Conservation (phyloP, 2,113 vertebrate species). For the Camelus dromedarius region DNA sequence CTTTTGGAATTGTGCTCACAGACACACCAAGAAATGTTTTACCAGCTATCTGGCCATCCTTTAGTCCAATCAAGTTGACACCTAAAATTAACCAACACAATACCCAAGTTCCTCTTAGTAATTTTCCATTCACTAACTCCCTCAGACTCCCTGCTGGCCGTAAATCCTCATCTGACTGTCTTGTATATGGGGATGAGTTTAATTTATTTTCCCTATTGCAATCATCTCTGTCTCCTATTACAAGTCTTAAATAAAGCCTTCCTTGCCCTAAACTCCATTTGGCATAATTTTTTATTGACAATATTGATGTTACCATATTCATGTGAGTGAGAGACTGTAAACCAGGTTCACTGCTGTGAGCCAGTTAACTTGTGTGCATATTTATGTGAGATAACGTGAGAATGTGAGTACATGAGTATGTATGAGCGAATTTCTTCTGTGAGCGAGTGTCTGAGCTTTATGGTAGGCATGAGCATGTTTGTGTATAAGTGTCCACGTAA, state of each 20-base stretch:
- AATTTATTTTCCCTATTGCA: not conserved
- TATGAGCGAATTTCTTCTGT: not conserved
- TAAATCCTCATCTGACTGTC: not conserved
- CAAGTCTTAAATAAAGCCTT: not conserved
- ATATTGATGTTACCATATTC: not conserved
- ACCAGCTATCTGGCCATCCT: not conserved
- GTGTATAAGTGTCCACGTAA: not conserved
- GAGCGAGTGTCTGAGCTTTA: not conserved
- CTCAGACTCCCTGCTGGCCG: not conserved
- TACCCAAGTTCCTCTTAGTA: not conserved
- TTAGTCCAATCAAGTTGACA: not conserved
- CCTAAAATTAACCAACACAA: not conserved
- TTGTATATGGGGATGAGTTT: not conserved
- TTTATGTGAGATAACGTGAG: not conserved
- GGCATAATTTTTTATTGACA: not conserved
- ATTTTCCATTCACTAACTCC: not conserved
- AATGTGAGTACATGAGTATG: not conserved
- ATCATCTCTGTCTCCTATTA: not conserved
- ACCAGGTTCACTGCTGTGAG: not conserved
- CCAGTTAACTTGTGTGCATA: not conserved
- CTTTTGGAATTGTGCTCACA: not conserved
- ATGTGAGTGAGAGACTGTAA: not conserved
- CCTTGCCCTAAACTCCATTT: not conserved
- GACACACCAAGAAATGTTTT: not conserved
- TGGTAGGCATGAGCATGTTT: not conserved